phyloP scores from a whole-genome alignment of 2,797 vertebrate species.

The Toxotes lorentzi region DNA sequence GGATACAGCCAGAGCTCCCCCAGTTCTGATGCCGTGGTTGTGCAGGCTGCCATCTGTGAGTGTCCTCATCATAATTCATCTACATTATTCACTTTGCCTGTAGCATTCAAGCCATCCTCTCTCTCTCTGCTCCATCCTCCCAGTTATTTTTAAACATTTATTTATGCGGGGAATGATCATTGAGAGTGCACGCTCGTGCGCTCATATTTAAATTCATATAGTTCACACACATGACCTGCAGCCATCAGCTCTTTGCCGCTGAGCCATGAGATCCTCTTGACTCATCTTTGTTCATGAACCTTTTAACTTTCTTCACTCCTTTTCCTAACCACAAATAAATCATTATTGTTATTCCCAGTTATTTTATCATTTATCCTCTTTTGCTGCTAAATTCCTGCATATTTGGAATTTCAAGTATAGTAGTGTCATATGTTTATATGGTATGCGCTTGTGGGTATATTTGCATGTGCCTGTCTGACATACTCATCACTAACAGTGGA shows the following conservation, averaged over 20 bases:
- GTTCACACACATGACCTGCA: conserved; percentile 4
- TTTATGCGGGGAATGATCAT: conserved; percentile 15
- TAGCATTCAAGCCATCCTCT: conserved; percentile 22
- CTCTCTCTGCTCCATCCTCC: conserved; percentile 13
- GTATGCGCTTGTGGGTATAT: neutral
- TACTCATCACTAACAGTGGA: conserved; percentile 40
- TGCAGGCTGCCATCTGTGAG: conserved; percentile 94
- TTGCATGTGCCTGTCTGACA: conserved; percentile 55
- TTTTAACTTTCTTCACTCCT: conserved; percentile 6
- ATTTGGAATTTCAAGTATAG: neutral
- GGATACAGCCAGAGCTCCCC: conserved; percentile 93
- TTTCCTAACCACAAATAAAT: conserved; percentile 6
- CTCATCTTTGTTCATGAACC: conserved; percentile 21
- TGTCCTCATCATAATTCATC: conserved; percentile 26
- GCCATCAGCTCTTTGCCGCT: neutral
- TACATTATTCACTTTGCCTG: conserved; percentile 24
- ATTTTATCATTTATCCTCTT: neutral
- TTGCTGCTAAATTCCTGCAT: neutral
- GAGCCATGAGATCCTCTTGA: neutral
- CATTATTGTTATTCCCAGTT: neutral
- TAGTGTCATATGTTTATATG: conserved; percentile 5
- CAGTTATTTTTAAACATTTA: conserved; percentile 38
- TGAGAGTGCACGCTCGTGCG: neutral
- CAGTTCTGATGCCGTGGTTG: conserved; percentile 91
- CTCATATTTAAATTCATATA: neutral